Percentiles rank a stretch among this genome's conserved stretches.
These are phyloP conservation scores for Patagioenas fasciata DNA, from an alignment of 2,113 vertebrate species.

Conservation along the genomic window DNA sequence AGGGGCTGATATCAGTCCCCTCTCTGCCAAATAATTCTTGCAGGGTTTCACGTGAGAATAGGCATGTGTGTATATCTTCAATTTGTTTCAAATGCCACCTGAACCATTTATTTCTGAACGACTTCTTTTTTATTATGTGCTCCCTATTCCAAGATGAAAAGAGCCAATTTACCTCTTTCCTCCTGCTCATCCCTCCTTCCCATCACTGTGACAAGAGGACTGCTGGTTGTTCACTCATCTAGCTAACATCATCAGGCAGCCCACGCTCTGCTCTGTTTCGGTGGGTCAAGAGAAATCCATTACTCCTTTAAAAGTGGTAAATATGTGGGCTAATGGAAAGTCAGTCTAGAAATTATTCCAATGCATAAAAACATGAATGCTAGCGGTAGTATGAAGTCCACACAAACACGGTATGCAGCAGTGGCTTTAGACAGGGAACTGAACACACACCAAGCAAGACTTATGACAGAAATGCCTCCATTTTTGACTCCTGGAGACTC, in stretches of 20 bases:
- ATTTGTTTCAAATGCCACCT: neutral
- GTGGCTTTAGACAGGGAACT: neutral
- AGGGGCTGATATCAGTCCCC: neutral
- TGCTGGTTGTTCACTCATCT: neutral
- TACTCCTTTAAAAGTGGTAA: neutral
- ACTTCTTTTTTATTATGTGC: neutral
- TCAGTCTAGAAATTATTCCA: neutral
- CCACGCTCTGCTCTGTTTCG: neutral
- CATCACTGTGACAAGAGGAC: neutral
- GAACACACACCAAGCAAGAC: neutral
- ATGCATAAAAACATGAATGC: neutral
- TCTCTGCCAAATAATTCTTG: neutral
- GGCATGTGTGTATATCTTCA: rapidly evolving
- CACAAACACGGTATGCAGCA: neutral
- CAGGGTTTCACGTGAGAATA: neutral
- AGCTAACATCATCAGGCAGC: neutral
- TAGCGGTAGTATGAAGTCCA: neutral
- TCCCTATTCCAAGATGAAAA: neutral
- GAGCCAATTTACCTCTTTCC: neutral
- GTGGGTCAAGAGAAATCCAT: neutral
- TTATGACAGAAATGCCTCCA: neutral
- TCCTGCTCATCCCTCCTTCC: neutral
- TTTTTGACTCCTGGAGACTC: neutral
- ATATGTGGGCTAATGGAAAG: neutral
- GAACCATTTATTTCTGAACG: neutral